A percentile compares a stretch with the other conserved stretches of the same genome.
These are phyloP conservation scores for Margaritifera margaritifera DNA, from an alignment of 2,888 invertebrate species.

Conservation along the genomic window DNA sequence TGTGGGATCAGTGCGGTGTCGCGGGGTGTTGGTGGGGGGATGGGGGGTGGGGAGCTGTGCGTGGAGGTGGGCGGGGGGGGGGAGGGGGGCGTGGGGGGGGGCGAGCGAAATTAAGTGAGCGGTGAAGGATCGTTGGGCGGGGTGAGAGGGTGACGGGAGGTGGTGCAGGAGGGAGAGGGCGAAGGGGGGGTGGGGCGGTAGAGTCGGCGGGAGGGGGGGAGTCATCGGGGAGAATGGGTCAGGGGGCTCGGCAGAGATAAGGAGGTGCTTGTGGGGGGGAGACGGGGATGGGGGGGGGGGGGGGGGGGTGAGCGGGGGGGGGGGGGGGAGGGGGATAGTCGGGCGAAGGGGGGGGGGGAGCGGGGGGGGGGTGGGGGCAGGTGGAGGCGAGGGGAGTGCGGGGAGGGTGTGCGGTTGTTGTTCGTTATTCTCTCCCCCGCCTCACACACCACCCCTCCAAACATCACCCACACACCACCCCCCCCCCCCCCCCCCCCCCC, in stretches of 20 bases:
- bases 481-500: no score
- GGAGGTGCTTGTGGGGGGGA: neutral
- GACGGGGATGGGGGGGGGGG: neutral
- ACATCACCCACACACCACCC: no score
- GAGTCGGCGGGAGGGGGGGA: constrained; percentile 5
- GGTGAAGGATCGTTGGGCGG: neutral
- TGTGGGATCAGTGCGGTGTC: neutral
- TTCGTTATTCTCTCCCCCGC: no score
- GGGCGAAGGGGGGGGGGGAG: neutral
- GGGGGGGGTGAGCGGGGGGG: neutral
- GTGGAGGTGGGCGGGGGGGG: constrained; percentile 1
- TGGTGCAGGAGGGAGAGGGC: neutral
- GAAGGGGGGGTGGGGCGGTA: neutral
- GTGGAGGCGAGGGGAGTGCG: no score
- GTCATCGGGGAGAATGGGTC: neutral
- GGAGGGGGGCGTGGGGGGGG: neutral
- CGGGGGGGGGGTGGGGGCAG: neutral
- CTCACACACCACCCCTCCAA: no score
- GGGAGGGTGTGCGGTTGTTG: no score
- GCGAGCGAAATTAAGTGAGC: neutral
- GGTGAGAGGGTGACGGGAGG: neutral
- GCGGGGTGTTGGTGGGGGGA: neutral
- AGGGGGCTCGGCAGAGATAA: neutral
- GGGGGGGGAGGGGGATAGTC: neutral
- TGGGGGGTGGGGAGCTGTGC: no score